Evolutionary conservation across 1,140 invertebrate species (phyloP).

Genomic region (Charaxes varanes): DNA sequence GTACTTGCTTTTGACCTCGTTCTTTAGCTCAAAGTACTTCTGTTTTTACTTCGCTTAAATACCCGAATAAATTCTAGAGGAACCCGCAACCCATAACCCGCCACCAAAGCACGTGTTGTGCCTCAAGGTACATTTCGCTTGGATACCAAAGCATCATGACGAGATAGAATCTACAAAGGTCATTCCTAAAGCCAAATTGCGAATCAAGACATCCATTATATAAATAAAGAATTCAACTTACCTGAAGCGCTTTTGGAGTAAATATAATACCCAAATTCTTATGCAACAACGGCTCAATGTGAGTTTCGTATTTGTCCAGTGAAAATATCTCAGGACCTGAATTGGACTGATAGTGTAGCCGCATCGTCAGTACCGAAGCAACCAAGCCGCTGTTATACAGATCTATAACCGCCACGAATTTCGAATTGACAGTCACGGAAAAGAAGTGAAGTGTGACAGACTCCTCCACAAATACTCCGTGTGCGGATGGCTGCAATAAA

Average conservation of each 20-base stretch:
- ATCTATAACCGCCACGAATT: conserved; percentile 41
- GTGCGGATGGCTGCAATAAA: conserved; percentile 47
- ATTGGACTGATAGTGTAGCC: conserved; percentile 49
- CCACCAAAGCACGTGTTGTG: too few species aligned
- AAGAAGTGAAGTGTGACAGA: conserved; percentile 60
- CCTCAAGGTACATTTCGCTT: too few species aligned
- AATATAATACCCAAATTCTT: conserved; percentile 60
- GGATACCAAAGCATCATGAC: too few species aligned
- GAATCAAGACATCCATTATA: too few species aligned
- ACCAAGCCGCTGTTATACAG: conserved; percentile 65
- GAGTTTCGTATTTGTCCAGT: conserved; percentile 54
- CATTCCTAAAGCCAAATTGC: too few species aligned
- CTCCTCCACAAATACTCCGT: conserved; percentile 62
- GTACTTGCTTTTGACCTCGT: too few species aligned
- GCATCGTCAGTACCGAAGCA: conserved; percentile 48
- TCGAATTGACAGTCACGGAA: conserved; percentile 49
- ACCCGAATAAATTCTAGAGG: too few species aligned
- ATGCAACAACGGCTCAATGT: conserved; percentile 58
- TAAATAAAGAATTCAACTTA: conserved; percentile 19
- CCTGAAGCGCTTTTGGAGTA: conserved; percentile 49
- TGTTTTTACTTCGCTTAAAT: too few species aligned
- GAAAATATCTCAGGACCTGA: conserved; percentile 43
- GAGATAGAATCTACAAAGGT: too few species aligned
- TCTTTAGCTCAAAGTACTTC: too few species aligned
- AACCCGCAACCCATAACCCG: too few species aligned